These are phyloP conservation scores for Procambarus virginalis DNA, from an alignment of 1,140 invertebrate species.

Conservation along the genomic window DNA sequence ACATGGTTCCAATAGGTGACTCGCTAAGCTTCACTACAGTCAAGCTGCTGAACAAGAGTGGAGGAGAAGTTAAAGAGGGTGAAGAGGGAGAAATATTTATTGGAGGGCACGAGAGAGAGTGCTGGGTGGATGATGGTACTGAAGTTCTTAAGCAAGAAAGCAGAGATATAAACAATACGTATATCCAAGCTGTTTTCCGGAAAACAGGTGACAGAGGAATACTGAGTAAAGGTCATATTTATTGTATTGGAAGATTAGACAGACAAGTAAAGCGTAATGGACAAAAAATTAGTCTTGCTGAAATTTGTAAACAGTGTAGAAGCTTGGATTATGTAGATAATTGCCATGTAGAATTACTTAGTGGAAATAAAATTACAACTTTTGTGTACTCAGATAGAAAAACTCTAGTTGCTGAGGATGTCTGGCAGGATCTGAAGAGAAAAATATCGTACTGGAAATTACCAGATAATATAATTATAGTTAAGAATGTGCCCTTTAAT, in stretches of 20 bases:
- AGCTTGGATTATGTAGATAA: constrained; percentile 21
- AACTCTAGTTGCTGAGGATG: background rate
- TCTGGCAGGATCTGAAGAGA: constrained; percentile 35
- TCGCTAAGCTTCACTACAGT: constrained; percentile 31
- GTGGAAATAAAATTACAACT: constrained; percentile 22
- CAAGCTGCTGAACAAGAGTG: constrained; percentile 18
- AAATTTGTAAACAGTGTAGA: constrained; percentile 32
- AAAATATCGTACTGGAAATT: constrained; percentile 43
- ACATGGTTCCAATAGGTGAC: constrained; percentile 25
- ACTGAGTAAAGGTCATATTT: constrained; percentile 24
- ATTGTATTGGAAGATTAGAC: constrained; percentile 40
- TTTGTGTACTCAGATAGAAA: constrained; percentile 6
- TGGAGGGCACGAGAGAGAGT: constrained; percentile 30
- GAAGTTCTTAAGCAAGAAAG: background rate
- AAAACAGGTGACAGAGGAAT: constrained; percentile 49
- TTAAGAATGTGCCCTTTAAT: constrained; percentile 43
- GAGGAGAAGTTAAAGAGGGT: constrained; percentile 17
- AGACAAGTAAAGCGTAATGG: constrained; percentile 44
- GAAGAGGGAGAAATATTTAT: constrained; percentile 52
- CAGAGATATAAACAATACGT: background rate
- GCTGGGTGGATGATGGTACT: constrained; percentile 42
- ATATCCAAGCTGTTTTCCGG: constrained; percentile 7
- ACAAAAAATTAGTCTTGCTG: constrained; percentile 49
- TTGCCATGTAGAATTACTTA: constrained; percentile 19
- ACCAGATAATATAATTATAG: constrained; percentile 45